Evolutionary conservation across 2,113 vertebrate species (phyloP).

Genomic region (crab-eating macaque (Macaca fascicularis)): DNA sequence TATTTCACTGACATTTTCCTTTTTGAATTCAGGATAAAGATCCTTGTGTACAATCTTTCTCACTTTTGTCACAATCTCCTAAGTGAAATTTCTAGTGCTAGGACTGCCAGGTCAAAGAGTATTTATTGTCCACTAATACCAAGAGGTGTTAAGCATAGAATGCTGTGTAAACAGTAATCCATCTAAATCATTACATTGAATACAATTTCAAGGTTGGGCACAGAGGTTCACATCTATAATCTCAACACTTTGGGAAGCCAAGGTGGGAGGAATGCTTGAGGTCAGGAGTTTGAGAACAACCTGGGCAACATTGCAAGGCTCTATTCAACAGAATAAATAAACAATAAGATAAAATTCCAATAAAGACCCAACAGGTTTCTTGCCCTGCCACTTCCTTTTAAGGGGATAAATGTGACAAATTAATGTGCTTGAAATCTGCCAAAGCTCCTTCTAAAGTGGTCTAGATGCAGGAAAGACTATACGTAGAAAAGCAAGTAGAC

Average conservation of each 20-base stretch:
- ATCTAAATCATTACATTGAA: not conserved
- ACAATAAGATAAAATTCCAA: not conserved
- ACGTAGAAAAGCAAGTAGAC: not conserved
- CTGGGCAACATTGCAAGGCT: too few relatives aligned
- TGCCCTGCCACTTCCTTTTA: not conserved
- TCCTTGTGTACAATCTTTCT: not conserved
- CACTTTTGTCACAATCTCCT: not conserved
- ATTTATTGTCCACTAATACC: not conserved
- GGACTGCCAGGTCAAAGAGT: not conserved
- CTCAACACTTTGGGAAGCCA: too few relatives aligned
- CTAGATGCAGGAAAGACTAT: not conserved
- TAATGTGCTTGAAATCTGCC: not conserved
- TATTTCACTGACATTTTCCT: not conserved
- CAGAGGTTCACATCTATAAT: too few relatives aligned
- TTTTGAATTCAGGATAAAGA: not conserved
- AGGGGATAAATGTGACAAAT: not conserved
- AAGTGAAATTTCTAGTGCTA: not conserved
- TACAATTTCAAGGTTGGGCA: not conserved
- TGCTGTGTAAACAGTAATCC: not conserved
- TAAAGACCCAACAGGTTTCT: not conserved
- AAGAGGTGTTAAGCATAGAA: not conserved
- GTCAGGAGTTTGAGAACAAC: too few relatives aligned
- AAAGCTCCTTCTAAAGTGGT: not conserved
- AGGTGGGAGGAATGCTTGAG: too few relatives aligned
- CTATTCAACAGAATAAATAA: too few relatives aligned